These are phyloP conservation scores for Agrochola lota DNA, from an alignment of 2,888 invertebrate genomes.

Conservation along the genomic window DNA sequence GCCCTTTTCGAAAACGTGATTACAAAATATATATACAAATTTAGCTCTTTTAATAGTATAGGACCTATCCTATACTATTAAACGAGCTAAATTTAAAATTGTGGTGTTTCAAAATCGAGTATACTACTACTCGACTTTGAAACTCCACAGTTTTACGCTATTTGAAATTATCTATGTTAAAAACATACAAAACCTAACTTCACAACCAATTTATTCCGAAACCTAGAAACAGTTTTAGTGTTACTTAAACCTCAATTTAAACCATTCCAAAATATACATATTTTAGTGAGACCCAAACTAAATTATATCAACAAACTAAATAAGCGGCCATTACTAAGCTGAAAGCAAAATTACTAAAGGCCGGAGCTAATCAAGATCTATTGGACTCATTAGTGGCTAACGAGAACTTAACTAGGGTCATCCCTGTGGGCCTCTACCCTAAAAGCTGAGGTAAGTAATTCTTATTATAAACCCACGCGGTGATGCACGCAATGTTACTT, in stretches of 20 bases:
- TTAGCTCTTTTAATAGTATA: too few relatives aligned
- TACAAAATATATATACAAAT: too few relatives aligned
- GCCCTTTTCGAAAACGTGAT: too few relatives aligned
- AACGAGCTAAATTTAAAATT: too few relatives aligned
- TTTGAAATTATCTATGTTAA: background rate
- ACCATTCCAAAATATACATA: constrained; percentile 42
- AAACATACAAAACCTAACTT: constrained; percentile 22
- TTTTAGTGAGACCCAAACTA: constrained; percentile 44
- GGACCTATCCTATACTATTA: too few relatives aligned
- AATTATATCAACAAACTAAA: constrained; percentile 62
- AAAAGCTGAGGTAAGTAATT: constrained; percentile 69
- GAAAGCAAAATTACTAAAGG: constrained; percentile 66
- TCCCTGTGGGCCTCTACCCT: constrained; percentile 65
- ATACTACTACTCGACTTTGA: too few relatives aligned
- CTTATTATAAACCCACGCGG: constrained; percentile 48
- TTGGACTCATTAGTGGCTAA: constrained; percentile 70
- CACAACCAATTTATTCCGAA: constrained; percentile 20
- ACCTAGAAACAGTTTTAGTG: constrained; percentile 31
- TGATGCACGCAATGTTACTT: constrained; percentile 47
- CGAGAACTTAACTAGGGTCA: constrained; percentile 70
- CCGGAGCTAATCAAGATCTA: constrained; percentile 69
- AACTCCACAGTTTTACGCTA: background rate
- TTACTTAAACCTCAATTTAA: constrained; percentile 37
- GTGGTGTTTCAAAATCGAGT: too few relatives aligned
- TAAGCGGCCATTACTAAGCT: constrained; percentile 54